A percentile compares a stretch with the other conserved stretches of the same genome.
These are phyloP conservation scores for Cnemophilus loriae DNA, from an alignment of 2,113 vertebrate genomes.

Conservation along the genomic window DNA sequence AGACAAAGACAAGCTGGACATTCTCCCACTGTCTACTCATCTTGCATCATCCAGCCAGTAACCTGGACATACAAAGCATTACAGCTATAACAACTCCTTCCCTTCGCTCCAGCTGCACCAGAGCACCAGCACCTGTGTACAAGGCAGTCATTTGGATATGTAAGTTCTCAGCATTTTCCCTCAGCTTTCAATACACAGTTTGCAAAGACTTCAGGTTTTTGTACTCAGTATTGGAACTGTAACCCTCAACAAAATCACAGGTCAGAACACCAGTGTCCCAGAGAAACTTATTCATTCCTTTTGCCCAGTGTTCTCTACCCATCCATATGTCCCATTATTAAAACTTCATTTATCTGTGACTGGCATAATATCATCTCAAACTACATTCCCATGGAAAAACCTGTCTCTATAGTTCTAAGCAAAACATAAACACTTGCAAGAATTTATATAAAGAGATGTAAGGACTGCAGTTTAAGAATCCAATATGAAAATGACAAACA, in stretches of 20 bases:
- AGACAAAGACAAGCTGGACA: background rate
- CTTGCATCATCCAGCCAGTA: background rate
- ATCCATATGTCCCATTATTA: background rate
- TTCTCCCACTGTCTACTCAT: background rate
- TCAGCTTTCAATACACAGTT: background rate
- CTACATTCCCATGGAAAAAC: background rate
- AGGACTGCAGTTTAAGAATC: background rate
- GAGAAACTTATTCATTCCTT: background rate
- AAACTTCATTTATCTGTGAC: background rate
- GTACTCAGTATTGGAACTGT: background rate
- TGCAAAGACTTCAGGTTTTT: background rate
- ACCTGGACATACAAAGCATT: background rate
- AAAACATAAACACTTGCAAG: background rate
- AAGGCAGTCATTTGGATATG: background rate
- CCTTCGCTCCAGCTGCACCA: accelerated
- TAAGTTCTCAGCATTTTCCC: background rate
- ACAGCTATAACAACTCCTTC: background rate
- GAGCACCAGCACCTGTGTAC: background rate
- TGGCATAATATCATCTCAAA: background rate
- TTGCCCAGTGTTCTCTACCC: background rate
- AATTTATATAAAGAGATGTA: background rate
- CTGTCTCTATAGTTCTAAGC: background rate
- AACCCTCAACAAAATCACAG: background rate
- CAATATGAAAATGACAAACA: background rate
- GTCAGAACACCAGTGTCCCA: background rate